Evolutionary conservation across 2,113 vertebrate species (phyloP).

Genomic region (Lonchura striata): DNA sequence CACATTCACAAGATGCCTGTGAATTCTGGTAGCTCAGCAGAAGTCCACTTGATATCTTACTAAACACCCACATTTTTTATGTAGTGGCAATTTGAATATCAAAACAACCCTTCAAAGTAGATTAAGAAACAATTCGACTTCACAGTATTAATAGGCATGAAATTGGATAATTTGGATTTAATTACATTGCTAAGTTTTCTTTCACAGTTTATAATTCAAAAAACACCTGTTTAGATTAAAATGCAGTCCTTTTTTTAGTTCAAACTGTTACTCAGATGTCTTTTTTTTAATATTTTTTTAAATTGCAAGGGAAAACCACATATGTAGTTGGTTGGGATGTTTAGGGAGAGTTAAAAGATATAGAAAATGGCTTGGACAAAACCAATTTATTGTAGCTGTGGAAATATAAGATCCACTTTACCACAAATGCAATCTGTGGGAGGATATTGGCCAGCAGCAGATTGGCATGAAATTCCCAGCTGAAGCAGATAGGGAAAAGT

Average conservation of each 20-base stretch:
- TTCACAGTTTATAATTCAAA: conserved; percentile 53
- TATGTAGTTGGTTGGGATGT: background rate
- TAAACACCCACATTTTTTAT: conserved; percentile 38
- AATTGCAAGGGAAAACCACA: background rate
- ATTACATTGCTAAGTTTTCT: conserved; percentile 56
- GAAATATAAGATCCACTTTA: conserved; percentile 15
- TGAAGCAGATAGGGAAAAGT: conserved; percentile 6
- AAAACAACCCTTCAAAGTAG: conserved; percentile 63
- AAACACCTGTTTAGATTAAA: conserved; percentile 52
- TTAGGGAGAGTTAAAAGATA: conserved; percentile 22
- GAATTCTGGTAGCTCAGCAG: conserved; percentile 13
- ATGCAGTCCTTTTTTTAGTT: conserved; percentile 6
- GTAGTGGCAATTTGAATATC: conserved; percentile 59
- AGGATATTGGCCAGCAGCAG: background rate
- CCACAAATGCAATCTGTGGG: background rate
- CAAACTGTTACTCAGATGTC: background rate
- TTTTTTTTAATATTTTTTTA: background rate
- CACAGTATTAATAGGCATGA: conserved; percentile 63
- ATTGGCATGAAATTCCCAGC: conserved; percentile 37
- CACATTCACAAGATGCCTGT: background rate
- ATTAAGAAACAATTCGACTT: conserved; percentile 66
- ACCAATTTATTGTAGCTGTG: conserved; percentile 12
- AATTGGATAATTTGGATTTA: conserved; percentile 72
- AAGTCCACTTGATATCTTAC: conserved; percentile 38
- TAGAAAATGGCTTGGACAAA: background rate